A percentile compares a stretch with the other conserved stretches of the same genome.
phyloP scores from a whole-genome alignment of 2,888 invertebrate genomes.

The Troglohyphantes excavatus region DNA sequence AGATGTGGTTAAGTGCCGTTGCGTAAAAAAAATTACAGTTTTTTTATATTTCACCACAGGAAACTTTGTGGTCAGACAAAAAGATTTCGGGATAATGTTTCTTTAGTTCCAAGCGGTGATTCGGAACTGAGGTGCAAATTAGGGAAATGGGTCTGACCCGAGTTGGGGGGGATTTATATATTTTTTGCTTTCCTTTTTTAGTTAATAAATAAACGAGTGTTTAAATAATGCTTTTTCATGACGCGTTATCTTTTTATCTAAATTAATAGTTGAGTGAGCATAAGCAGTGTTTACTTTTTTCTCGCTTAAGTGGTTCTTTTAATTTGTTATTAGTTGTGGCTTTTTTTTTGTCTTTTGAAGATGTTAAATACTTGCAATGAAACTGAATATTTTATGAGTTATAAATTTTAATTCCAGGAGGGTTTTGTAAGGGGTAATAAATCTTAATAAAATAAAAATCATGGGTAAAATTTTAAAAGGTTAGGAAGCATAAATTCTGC shows the following conservation, averaged over 20 bases:
- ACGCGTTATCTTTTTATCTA: not conserved
- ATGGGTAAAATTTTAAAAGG: no score
- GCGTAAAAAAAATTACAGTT: conserved; percentile 24
- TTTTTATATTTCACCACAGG: not conserved
- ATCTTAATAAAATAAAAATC: no score
- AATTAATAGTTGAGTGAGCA: not conserved
- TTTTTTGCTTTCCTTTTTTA: conserved; percentile 22
- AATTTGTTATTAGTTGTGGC: no score
- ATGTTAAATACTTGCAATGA: not conserved
- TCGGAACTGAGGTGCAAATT: conserved; percentile 14
- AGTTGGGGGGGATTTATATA: not conserved
- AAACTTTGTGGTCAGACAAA: conserved; percentile 44
- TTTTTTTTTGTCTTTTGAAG: not conserved
- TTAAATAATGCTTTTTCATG: conserved; percentile 3
- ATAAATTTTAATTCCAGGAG: no score
- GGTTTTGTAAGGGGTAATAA: no score
- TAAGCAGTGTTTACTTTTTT: no score
- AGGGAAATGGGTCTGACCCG: conserved; percentile 42
- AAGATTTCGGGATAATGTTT: conserved; percentile 34
- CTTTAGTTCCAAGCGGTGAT: conserved; percentile 14
- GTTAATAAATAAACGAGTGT: conserved; percentile 18
- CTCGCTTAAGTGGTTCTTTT: no score
- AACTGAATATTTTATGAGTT: not conserved
- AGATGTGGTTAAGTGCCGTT: conserved; percentile 42
- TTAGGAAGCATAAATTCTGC: no score